phyloP scores from a whole-genome alignment of 2,888 invertebrate species.

The Apocheima hispidaria region DNA sequence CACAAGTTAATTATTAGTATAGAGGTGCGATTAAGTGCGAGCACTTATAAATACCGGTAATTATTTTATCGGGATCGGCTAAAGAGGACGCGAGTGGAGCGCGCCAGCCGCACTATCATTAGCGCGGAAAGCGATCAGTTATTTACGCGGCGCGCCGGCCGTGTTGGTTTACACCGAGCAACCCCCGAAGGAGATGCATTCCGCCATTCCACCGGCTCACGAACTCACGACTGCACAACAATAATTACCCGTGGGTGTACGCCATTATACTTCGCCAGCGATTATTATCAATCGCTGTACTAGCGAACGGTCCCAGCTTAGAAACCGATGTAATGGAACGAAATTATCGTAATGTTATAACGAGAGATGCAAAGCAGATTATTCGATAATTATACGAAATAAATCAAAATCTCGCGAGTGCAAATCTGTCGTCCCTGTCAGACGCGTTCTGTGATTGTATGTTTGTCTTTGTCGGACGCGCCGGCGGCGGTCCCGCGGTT shows the following conservation, averaged over 20 bases:
- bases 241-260: conserved; percentile 87
- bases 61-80: conserved; percentile 81
- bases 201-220: conserved; percentile 82
- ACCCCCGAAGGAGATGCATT: conserved; percentile 87
- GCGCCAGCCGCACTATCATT: conserved; percentile 81
- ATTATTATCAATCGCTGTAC: conserved; percentile 85
- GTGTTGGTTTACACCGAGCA: conserved; percentile 83
- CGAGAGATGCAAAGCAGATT: conserved; percentile 85
- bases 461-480: conserved; percentile 59
- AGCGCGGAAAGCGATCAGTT: conserved; percentile 83
- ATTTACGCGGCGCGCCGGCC: conserved; percentile 78
- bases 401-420: conserved; percentile 80
- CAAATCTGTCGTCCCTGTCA: conserved; percentile 60
- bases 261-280: conserved; percentile 86
- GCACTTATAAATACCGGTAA: conserved; percentile 81
- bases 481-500: conserved; percentile 61
- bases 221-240: conserved; percentile 86
- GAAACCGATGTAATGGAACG: conserved; percentile 80
- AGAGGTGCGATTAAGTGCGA: conserved; percentile 73
- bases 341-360: conserved; percentile 85
- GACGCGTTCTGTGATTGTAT: conserved; percentile 45
- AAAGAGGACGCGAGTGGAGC: conserved; percentile 73
- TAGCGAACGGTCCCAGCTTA: conserved; percentile 84
- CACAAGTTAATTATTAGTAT: conserved; percentile 67
- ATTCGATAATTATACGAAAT: conserved; percentile 84